These are phyloP conservation scores for Caradrina clavipalpis DNA, from an alignment of 2,888 invertebrate genomes.

Conservation along the genomic window DNA sequence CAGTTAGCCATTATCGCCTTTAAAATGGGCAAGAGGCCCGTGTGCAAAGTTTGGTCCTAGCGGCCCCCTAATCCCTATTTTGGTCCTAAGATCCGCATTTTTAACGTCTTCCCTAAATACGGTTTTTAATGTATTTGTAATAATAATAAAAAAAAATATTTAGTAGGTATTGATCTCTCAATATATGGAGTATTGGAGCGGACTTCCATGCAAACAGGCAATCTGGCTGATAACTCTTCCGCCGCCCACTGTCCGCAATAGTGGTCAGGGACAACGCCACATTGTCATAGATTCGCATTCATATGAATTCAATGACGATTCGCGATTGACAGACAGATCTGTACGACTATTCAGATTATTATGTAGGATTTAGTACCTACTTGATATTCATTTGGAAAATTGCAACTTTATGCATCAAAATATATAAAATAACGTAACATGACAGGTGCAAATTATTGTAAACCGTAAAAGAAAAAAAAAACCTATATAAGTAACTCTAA, in stretches of 20 bases:
- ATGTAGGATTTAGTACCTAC: constrained; percentile 1
- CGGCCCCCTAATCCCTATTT: neutral
- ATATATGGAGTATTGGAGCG: constrained; percentile 58
- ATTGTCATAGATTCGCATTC: constrained; percentile 52
- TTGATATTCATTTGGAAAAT: neutral
- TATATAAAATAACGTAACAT: no score
- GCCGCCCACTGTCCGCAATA: constrained; percentile 55
- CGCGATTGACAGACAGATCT: neutral
- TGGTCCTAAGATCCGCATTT: neutral
- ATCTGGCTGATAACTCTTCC: constrained; percentile 49
- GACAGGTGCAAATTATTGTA: no score
- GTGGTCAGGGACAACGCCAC: constrained; percentile 57
- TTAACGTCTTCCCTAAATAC: neutral
- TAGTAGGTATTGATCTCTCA: constrained; percentile 45
- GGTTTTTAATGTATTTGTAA: no score
- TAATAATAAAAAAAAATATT: constrained; percentile 7
- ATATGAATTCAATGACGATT: constrained; percentile 44
- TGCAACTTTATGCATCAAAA: no score
- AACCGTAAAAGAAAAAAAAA: no score
- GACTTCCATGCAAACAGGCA: constrained; percentile 55
- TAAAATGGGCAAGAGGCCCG: no score
- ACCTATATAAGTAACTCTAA: no score
- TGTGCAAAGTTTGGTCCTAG: no score
- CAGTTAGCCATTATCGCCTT: no score
- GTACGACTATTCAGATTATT: constrained; percentile 11